Evolutionary conservation across 92 coral and sea anemone genomes (phyloP).

Genomic region (Heteractis magnifica): DNA sequence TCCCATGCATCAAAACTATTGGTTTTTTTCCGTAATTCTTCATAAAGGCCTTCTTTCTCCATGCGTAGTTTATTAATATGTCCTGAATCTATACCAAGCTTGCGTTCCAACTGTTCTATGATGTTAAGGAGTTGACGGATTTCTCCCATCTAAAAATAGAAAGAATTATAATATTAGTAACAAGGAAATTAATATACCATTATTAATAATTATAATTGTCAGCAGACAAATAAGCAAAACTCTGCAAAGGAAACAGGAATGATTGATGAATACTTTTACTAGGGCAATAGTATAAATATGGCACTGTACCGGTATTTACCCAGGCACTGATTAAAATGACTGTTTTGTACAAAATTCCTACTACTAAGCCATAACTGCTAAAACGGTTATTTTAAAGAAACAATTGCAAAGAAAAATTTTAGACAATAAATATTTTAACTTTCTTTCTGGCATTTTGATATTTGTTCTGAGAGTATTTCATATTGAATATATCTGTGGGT

Average conservation of each 20-base stretch:
- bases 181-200: too few species aligned
- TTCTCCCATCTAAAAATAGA: slow-evolving; percentile 79
- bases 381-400: too few species aligned
- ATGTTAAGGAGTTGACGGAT: slow-evolving; percentile 94
- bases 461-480: not conserved
- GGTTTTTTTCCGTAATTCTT: slow-evolving; percentile 70
- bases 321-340: too few species aligned
- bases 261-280: too few species aligned
- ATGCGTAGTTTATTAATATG: slow-evolving; percentile 70
- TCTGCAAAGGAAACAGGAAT: not conserved
- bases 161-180: not conserved
- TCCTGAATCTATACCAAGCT: slow-evolving; percentile 94
- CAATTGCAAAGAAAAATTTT: too few species aligned
- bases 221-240: not conserved
- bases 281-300: too few species aligned
- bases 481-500: not conserved
- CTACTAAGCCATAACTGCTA: too few species aligned
- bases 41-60: slow-evolving; percentile 84
- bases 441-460: not conserved
- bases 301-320: too few species aligned
- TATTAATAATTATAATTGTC: too few species aligned
- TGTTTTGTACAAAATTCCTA: too few species aligned
- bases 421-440: not conserved
- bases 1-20: slow-evolving; percentile 77
- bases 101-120: slow-evolving; percentile 94